phyloP scores from a whole-genome alignment of 2,113 vertebrate genomes.

The Podocnemis expansa region DNA sequence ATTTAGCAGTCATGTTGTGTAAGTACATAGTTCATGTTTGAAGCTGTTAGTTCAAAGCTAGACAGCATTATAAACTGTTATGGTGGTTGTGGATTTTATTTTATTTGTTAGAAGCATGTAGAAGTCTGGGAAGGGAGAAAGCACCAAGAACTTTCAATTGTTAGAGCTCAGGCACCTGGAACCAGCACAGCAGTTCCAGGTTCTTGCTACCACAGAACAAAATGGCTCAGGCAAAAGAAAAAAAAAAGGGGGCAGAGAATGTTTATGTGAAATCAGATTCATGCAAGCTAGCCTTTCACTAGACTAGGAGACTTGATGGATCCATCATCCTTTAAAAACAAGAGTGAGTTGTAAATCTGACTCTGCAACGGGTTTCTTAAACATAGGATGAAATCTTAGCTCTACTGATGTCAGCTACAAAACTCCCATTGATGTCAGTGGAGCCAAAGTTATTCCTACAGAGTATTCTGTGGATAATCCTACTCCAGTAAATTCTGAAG shows the following conservation, averaged over 20 bases:
- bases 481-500: neutral
- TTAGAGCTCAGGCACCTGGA: conserved; percentile 68
- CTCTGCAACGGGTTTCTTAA: neutral
- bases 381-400: neutral
- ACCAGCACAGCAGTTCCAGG: conserved; percentile 32
- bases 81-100: conserved; percentile 39
- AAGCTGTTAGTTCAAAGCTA: neutral
- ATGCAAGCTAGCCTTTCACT: neutral
- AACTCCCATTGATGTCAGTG: neutral
- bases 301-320: neutral
- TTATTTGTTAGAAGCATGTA: conserved; percentile 34
- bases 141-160: conserved; percentile 65
- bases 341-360: neutral
- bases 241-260: no score
- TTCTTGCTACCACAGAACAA: conserved; percentile 13
- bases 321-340: neutral
- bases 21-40: conserved; percentile 26
- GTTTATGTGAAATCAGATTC: neutral
- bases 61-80: neutral
- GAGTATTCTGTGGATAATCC: neutral
- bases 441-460: neutral
- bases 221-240: no score
- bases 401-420: neutral
- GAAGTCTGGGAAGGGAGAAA: conserved; percentile 56
- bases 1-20: conserved; percentile 31